Evolutionary conservation across 2,113 vertebrate genomes (phyloP).

Genomic region (Sinocyclocheilus grahami): DNA sequence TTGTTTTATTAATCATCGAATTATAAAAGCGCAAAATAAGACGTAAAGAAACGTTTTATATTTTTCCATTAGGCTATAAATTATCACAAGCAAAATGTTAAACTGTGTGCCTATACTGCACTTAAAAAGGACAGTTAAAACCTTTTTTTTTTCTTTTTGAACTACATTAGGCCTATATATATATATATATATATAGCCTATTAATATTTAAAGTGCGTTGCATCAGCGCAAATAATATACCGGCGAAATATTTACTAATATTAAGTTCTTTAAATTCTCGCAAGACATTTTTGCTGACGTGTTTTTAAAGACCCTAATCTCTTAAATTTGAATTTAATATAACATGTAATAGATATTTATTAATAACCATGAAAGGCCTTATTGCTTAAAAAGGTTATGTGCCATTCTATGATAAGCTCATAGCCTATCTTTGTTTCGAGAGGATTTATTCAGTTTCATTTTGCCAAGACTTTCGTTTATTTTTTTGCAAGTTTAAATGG

Average conservation of each 20-base stretch:
- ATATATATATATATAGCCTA: background rate
- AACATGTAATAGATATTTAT: background rate
- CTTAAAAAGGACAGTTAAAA: no score
- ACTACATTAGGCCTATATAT: no score
- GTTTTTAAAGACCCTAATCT: background rate
- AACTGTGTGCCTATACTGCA: background rate
- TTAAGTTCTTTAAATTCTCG: background rate
- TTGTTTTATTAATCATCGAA: background rate
- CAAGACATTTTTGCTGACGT: background rate
- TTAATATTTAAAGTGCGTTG: background rate
- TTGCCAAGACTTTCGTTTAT: background rate
- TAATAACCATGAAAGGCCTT: background rate
- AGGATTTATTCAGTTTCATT: background rate
- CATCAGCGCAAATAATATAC: background rate
- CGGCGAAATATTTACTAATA: background rate
- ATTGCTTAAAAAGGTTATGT: background rate
- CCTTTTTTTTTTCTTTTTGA: background rate
- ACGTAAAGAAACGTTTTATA: background rate
- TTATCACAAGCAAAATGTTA: background rate
- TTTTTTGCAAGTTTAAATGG: background rate
- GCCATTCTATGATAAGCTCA: background rate
- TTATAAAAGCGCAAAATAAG: background rate
- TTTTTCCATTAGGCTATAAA: background rate
- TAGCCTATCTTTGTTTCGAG: background rate
- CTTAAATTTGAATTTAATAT: background rate